Evolutionary conservation across 1,140 invertebrate genomes (phyloP).

Genomic region (Odontomachus brunneus): DNA sequence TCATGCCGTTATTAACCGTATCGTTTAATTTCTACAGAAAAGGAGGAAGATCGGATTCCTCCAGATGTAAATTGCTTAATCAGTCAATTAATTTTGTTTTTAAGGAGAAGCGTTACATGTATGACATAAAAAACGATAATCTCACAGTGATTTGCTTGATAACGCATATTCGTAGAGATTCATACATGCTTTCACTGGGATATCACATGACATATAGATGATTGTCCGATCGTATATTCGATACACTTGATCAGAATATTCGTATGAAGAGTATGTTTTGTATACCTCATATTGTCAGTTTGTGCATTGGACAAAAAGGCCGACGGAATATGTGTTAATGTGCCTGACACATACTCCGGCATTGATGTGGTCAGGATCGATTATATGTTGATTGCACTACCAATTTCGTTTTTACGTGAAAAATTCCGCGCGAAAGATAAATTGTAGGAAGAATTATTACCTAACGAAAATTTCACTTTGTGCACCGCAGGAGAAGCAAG

Average conservation of each 20-base stretch:
- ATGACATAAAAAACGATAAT: not conserved
- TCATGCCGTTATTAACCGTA: too few species aligned
- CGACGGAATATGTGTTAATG: not conserved
- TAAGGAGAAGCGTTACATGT: not conserved
- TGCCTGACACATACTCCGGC: not conserved
- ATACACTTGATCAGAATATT: not conserved
- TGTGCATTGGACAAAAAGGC: too few species aligned
- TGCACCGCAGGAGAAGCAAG: not conserved
- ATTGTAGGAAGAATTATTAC: constrained; percentile 13
- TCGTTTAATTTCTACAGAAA: too few species aligned
- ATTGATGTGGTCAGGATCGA: not conserved
- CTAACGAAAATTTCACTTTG: constrained; percentile 16
- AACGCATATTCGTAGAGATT: constrained; percentile 30
- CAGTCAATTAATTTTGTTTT: not conserved
- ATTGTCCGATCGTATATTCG: constrained; percentile 17
- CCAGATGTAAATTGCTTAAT: too few species aligned
- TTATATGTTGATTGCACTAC: not conserved
- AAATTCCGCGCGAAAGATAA: constrained; percentile 17
- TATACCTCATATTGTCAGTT: not conserved
- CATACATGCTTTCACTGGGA: constrained; percentile 21
- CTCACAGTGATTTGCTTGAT: not conserved
- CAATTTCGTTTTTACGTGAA: not conserved
- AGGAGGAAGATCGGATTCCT: too few species aligned
- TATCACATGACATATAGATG: constrained; percentile 36
- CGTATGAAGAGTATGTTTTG: too few species aligned